phyloP scores from a whole-genome alignment of 2,797 vertebrate genomes.

The Parotocinclus haroldoi region DNA sequence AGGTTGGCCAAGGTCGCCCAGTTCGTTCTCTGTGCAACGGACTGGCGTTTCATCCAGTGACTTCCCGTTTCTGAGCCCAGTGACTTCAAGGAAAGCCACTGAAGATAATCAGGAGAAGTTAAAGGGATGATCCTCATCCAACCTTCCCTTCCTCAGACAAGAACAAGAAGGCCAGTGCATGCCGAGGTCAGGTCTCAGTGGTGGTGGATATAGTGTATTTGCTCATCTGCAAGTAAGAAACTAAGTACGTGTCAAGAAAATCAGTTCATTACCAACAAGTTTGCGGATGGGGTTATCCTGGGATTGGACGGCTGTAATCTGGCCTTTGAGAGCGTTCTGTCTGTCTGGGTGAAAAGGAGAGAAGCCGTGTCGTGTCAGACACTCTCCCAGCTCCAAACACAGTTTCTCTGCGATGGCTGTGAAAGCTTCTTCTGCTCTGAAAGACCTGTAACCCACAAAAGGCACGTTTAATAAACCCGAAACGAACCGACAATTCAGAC shows the following conservation, averaged over 20 bases:
- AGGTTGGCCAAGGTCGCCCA: too few species aligned
- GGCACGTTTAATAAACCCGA: background rate
- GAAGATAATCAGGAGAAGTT: too few species aligned
- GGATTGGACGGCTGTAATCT: conserved; percentile 76
- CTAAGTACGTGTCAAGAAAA: background rate
- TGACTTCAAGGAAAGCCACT: too few species aligned
- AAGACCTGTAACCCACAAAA: conserved; percentile 67
- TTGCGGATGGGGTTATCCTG: conserved; percentile 81
- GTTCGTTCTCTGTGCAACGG: too few species aligned
- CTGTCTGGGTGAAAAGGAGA: conserved; percentile 70
- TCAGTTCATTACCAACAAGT: conserved; percentile 79
- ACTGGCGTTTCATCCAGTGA: too few species aligned
- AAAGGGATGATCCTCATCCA: too few species aligned
- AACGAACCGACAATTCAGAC: background rate
- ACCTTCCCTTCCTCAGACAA: too few species aligned
- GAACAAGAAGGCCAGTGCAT: too few species aligned
- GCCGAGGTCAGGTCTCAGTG: too few species aligned
- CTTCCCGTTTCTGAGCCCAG: too few species aligned
- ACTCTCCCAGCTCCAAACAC: conserved; percentile 80
- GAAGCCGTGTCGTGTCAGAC: conserved; percentile 80
- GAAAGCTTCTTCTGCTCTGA: conserved; percentile 76
- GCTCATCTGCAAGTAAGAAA: too few species aligned
- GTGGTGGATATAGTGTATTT: too few species aligned
- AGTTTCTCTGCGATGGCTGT: conserved; percentile 81
- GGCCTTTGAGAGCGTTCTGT: conserved; percentile 79